These are phyloP conservation scores for Sphecodes monilicornis DNA, from an alignment of 2,888 invertebrate species.

Conservation along the genomic window DNA sequence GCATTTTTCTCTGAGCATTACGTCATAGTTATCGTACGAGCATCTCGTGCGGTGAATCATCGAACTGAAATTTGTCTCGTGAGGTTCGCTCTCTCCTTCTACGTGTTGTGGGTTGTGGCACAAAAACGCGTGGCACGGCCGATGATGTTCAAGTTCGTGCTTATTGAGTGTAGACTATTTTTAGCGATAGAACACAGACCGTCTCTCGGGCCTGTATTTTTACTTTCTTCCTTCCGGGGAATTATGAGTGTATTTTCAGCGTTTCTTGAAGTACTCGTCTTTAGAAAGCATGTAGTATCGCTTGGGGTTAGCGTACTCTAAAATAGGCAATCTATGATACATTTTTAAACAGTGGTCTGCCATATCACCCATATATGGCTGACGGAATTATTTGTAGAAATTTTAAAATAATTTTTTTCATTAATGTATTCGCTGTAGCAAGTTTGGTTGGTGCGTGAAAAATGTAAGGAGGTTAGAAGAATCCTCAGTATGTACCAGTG, in stretches of 20 bases:
- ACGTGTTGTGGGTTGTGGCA: not conserved
- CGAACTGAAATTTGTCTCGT: constrained; percentile 39
- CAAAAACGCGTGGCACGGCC: constrained; percentile 22
- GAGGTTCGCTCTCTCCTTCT: not conserved
- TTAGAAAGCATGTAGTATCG: not conserved
- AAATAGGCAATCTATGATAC: too few species aligned
- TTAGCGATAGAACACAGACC: constrained; percentile 12
- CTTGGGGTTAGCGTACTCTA: too few species aligned
- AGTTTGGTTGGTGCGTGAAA: too few species aligned
- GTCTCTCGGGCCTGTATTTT: not conserved
- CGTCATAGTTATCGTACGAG: constrained; percentile 42
- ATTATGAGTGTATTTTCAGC: not conserved
- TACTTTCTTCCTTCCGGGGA: not conserved
- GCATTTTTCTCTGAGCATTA: constrained; percentile 27
- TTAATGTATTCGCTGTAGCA: too few species aligned
- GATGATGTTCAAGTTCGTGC: constrained; percentile 37
- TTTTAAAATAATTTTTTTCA: too few species aligned
- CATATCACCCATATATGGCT: too few species aligned
- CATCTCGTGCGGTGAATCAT: constrained; percentile 41
- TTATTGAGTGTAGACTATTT: constrained; percentile 41
- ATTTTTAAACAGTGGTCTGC: too few species aligned
- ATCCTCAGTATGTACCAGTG: too few species aligned
- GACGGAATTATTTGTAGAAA: too few species aligned
- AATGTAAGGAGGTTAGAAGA: too few species aligned
- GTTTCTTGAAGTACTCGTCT: not conserved